Conservation (phyloP, 2,888 invertebrate genomes). For the Alentia gelatinosa region DNA sequence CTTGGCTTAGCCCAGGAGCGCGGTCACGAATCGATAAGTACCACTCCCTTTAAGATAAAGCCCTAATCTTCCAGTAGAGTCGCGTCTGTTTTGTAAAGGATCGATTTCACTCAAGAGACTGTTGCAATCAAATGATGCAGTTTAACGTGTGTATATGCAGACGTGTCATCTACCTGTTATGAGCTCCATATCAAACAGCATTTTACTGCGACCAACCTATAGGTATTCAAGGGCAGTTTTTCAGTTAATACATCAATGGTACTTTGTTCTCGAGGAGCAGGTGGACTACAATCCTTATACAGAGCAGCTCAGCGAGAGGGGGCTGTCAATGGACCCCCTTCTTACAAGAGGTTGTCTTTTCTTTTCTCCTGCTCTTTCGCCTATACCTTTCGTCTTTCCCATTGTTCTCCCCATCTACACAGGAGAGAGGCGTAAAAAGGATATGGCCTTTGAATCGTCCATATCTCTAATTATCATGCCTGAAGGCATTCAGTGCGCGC, state of each 20-base stretch:
- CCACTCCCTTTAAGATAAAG: background rate
- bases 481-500: background rate
- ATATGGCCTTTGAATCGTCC: background rate
- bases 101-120: background rate
- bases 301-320: background rate
- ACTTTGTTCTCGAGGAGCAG: background rate
- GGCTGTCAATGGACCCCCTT: background rate
- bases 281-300: background rate
- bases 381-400: background rate
- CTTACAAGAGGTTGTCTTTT: background rate
- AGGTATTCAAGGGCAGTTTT: background rate
- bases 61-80: background rate
- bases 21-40: background rate
- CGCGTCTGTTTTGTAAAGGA: background rate
- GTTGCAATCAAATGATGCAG: background rate
- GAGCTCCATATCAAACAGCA: background rate
- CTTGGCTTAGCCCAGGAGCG: background rate
- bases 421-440: background rate
- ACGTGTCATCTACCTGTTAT: background rate
- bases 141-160: too few relatives aligned
- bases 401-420: background rate
- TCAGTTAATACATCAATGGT: background rate
- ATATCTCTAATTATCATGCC: background rate
- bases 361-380: background rate
- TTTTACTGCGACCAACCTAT: background rate